Conservation (phyloP, 2,113 vertebrate genomes). For the Pogona vitticeps region DNA sequence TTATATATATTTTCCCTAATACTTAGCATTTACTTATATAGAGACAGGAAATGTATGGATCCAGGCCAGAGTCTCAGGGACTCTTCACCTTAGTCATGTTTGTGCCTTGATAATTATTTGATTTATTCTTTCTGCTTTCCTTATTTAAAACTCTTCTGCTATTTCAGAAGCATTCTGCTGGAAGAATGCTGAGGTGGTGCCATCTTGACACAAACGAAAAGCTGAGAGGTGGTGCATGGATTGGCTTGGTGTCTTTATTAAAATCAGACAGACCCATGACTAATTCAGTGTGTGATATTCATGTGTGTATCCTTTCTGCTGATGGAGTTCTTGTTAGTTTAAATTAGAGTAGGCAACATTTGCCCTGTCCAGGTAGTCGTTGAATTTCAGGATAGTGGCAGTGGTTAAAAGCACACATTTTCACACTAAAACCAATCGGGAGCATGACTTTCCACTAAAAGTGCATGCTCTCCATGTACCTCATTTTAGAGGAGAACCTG, state of each 20-base stretch:
- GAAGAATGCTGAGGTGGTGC: not conserved
- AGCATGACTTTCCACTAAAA: not conserved
- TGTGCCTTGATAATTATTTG: conserved; percentile 89
- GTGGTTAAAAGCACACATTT: not conserved
- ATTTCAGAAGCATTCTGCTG: not conserved
- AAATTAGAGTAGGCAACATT: not conserved
- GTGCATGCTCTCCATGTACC: not conserved
- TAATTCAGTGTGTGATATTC: not conserved
- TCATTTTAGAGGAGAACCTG: not conserved
- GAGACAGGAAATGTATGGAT: conserved; percentile 78
- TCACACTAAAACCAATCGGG: not conserved
- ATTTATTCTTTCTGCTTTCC: conserved; percentile 64
- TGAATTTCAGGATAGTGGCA: not conserved
- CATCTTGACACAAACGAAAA: not conserved
- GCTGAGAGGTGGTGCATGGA: not conserved
- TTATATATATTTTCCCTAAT: conserved; percentile 96
- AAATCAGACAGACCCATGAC: too few species aligned
- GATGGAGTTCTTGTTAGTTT: not conserved
- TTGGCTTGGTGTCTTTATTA: not conserved
- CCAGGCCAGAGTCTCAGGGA: conserved; percentile 82
- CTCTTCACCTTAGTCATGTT: conserved; percentile 84
- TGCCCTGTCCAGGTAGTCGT: not conserved
- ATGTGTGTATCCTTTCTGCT: not conserved
- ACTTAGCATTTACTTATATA: conserved; percentile 84
- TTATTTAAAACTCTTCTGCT: conserved; percentile 48